These are phyloP conservation scores for Clunio marinus DNA, from an alignment of 2,888 invertebrate genomes.

Conservation along the genomic window DNA sequence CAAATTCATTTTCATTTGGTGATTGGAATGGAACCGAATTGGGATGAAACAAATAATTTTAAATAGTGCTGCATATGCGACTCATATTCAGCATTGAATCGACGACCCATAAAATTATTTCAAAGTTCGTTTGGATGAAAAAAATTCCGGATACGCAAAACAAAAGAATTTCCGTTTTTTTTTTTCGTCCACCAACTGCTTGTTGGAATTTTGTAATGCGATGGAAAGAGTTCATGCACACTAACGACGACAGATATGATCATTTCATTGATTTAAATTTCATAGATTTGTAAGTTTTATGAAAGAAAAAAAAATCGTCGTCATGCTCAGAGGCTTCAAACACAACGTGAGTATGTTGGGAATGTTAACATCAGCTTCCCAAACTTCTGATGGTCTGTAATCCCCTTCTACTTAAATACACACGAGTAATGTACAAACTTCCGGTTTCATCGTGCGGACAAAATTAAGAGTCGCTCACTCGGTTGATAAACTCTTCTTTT, in stretches of 20 bases:
- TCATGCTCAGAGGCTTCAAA: slow-evolving; percentile 31
- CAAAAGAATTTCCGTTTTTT: slow-evolving; percentile 40
- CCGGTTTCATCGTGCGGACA: slow-evolving; percentile 24
- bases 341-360: not conserved
- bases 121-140: slow-evolving; percentile 28
- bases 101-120: slow-evolving; percentile 38
- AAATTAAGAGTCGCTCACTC: slow-evolving; percentile 26
- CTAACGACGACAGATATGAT: slow-evolving; percentile 29
- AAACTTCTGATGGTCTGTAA: slow-evolving; percentile 30
- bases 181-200: slow-evolving; percentile 22
- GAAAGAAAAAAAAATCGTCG: not conserved
- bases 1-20: not conserved
- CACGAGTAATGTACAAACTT: slow-evolving; percentile 32
- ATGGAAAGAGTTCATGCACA: slow-evolving; percentile 29
- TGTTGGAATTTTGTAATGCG: slow-evolving; percentile 26
- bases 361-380: not conserved
- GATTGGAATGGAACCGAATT: not conserved
- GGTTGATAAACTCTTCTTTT: slow-evolving; percentile 35
- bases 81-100: slow-evolving; percentile 22
- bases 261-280: slow-evolving; percentile 37
- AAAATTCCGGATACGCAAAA: slow-evolving; percentile 40
- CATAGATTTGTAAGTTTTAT: slow-evolving; percentile 27
- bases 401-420: slow-evolving; percentile 9
- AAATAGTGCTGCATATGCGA: not conserved
- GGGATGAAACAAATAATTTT: not conserved